A percentile compares a stretch with the other conserved stretches of the same genome.
Conservation (phyloP, 92 coral and sea anemone species). For the Epizoanthus scotinus region DNA sequence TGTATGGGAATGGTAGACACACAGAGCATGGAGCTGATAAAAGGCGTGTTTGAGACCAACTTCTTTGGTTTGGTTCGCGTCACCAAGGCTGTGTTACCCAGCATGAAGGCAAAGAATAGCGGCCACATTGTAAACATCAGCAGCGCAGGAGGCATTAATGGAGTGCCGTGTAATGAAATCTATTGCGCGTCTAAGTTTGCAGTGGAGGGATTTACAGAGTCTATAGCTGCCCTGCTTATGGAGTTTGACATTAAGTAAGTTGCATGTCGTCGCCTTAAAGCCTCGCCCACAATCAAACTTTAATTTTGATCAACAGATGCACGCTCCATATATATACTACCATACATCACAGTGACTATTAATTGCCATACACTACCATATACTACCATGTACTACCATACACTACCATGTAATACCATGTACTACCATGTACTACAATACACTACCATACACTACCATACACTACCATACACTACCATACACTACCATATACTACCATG, state of each 20-base stretch:
- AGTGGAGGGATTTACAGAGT: constrained; percentile 79
- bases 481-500: no score
- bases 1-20: constrained; percentile 68
- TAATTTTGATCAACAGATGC: no score
- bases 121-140: constrained; percentile 84
- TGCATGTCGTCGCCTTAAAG: not conserved
- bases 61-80: constrained; percentile 81
- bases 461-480: no score
- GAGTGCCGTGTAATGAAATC: constrained; percentile 66
- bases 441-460: no score
- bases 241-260: constrained; percentile 70
- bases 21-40: constrained; percentile 57
- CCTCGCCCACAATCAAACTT: no score
- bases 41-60: constrained; percentile 72
- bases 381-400: no score
- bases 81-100: constrained; percentile 77
- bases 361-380: no score
- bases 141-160: constrained; percentile 66
- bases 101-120: constrained; percentile 73
- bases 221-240: constrained; percentile 70
- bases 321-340: no score
- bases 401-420: no score
- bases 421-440: no score
- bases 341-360: no score
- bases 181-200: constrained; percentile 90